These are phyloP conservation scores for Scaptomyza cyrtandrae DNA, from an alignment of 2,888 invertebrate species.

Conservation along the genomic window DNA sequence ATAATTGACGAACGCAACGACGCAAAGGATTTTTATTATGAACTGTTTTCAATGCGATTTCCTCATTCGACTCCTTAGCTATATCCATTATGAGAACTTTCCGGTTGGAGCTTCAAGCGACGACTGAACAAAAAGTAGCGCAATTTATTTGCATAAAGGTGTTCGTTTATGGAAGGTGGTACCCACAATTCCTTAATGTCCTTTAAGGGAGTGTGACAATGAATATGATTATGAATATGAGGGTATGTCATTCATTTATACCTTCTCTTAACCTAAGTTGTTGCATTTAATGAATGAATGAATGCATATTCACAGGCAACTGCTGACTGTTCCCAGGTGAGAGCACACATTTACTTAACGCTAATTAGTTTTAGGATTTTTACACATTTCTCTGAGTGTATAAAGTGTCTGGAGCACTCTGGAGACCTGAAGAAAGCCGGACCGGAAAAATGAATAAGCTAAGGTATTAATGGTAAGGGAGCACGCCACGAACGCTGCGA, in stretches of 20 bases:
- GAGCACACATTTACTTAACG: neutral
- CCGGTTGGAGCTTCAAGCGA: constrained; percentile 43
- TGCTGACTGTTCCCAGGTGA: constrained; percentile 24
- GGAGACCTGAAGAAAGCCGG: neutral
- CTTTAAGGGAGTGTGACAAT: neutral
- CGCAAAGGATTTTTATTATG: constrained; percentile 34
- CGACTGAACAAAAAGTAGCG: constrained; percentile 61
- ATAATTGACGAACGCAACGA: constrained; percentile 59
- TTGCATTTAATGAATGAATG: constrained; percentile 72
- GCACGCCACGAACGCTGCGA: neutral
- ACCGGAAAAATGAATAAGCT: neutral
- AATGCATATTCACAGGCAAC: constrained; percentile 38
- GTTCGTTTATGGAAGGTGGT: too few species aligned
- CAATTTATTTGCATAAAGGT: constrained; percentile 52
- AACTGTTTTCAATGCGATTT: constrained; percentile 18
- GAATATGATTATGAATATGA: constrained; percentile 59
- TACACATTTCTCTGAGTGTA: constrained; percentile 14
- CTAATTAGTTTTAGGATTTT: constrained; percentile 58
- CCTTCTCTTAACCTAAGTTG: constrained; percentile 51
- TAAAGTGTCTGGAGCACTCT: neutral
- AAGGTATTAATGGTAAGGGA: too few species aligned
- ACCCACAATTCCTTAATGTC: constrained; percentile 18
- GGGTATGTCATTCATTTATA: constrained; percentile 7
- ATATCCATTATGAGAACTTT: constrained; percentile 38
- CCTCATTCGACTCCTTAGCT: constrained; percentile 39